A percentile compares a stretch with the other conserved stretches of the same genome.
Conservation (phyloP, 2,888 invertebrate genomes). For the Rhaphigaster nebulosa region DNA sequence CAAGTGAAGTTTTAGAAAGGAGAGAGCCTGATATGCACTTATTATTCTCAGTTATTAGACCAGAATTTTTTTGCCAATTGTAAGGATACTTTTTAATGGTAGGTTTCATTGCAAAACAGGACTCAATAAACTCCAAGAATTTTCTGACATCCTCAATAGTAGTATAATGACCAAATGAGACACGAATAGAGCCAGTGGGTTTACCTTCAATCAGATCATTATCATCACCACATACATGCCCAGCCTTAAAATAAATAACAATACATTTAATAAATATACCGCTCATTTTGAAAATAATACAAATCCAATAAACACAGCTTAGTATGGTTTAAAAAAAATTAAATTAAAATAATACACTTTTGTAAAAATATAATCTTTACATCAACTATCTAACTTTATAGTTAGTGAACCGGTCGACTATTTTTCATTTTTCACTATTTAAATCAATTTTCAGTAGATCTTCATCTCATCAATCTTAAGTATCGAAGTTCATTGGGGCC, state of each 20-base stretch:
- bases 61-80: constrained; percentile 66
- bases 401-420: not conserved
- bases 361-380: not conserved
- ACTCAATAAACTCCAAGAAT: constrained; percentile 80
- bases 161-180: constrained; percentile 95
- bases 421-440: not conserved
- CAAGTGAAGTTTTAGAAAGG: not conserved
- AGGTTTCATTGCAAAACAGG: constrained; percentile 79
- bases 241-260: constrained; percentile 71
- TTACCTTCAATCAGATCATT: constrained; percentile 85
- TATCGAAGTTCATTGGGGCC: too few relatives aligned
- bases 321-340: not conserved
- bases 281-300: not conserved
- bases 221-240: constrained; percentile 93
- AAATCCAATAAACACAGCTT: not conserved
- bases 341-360: not conserved
- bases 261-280: not conserved
- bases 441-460: not conserved
- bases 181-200: constrained; percentile 93
- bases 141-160: constrained; percentile 79
- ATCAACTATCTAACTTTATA: not conserved
- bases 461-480: not conserved
- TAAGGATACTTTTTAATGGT: constrained; percentile 68
- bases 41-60: constrained; percentile 58
- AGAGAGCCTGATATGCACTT: constrained; percentile 55